Conservation (phyloP, 1,140 invertebrate species). For the Tetramorium alpestre region DNA sequence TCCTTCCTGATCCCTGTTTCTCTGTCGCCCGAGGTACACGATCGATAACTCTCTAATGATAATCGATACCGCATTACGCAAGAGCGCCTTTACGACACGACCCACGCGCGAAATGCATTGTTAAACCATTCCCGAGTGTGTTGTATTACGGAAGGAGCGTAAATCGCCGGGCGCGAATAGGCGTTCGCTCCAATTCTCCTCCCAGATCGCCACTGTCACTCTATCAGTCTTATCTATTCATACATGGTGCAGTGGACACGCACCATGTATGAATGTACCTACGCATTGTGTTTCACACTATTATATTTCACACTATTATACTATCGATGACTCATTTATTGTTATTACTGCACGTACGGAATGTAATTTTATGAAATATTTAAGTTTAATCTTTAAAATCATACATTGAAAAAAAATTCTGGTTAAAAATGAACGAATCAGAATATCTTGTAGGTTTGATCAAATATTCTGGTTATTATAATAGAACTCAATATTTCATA, state of each 20-base stretch:
- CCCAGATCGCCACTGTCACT: background rate
- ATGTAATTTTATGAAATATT: background rate
- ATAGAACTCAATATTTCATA: no score
- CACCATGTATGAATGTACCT: background rate
- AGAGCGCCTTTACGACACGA: slow-evolving; percentile 56
- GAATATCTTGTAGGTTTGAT: no score
- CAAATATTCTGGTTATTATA: no score
- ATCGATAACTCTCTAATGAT: slow-evolving; percentile 63
- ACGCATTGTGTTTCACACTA: background rate
- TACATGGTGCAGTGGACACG: background rate
- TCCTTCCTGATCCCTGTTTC: background rate
- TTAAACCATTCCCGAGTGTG: slow-evolving; percentile 52
- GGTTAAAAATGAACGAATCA: no score
- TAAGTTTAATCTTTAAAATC: background rate
- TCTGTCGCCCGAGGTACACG: background rate
- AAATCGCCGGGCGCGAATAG: background rate
- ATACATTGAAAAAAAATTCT: no score
- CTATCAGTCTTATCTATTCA: background rate
- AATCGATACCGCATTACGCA: slow-evolving; percentile 67
- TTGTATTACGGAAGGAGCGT: slow-evolving; percentile 51
- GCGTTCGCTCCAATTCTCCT: slow-evolving; percentile 10
- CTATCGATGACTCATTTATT: background rate
- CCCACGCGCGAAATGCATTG: slow-evolving; percentile 63
- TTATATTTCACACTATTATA: background rate
- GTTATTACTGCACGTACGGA: background rate